Evolutionary conservation across 2,113 vertebrate species (phyloP).

Genomic region (Heteronetta atricapilla): DNA sequence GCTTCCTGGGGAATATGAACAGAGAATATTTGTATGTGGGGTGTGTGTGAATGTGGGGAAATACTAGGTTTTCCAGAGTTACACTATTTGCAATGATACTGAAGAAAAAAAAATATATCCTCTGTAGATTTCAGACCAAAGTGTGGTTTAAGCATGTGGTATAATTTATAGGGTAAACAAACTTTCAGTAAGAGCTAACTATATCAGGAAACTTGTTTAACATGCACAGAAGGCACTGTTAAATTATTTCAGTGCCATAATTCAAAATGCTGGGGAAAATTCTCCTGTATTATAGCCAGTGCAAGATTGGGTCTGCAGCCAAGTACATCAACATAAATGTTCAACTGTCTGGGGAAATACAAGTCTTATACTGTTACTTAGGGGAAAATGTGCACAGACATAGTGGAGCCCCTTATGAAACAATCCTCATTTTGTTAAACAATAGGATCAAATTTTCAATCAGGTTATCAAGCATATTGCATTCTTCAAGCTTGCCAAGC

Average conservation of each 20-base stretch:
- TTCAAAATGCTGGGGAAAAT: slow-evolving; percentile 73
- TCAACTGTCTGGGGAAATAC: slow-evolving; percentile 70
- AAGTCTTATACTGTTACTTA: slow-evolving; percentile 72
- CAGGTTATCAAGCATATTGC: slow-evolving; percentile 62
- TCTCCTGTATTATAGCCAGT: slow-evolving; percentile 68
- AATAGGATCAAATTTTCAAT: slow-evolving; percentile 78
- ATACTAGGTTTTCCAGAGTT: neutral
- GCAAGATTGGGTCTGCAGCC: slow-evolving; percentile 63
- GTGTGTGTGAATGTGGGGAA: neutral
- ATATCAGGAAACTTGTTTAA: slow-evolving; percentile 66
- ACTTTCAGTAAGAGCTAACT: slow-evolving; percentile 60
- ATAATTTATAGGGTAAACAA: slow-evolving; percentile 72
- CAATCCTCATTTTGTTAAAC: slow-evolving; percentile 73
- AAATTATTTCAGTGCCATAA: slow-evolving; percentile 74
- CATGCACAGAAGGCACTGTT: slow-evolving; percentile 71
- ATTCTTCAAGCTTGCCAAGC: slow-evolving; percentile 60
- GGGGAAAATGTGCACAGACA: slow-evolving; percentile 75
- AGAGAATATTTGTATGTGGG: neutral
- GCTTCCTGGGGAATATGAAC: neutral
- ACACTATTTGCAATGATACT: neutral
- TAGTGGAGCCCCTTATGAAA: slow-evolving; percentile 75
- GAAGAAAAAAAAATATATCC: neutral
- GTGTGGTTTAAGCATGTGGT: slow-evolving; percentile 33
- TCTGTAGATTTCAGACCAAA: slow-evolving; percentile 18
- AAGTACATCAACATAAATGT: slow-evolving; percentile 68